Evolutionary conservation across 2,888 invertebrate species (phyloP), one percentile per base, ranked within the genome.

Genomic region (Tachina lurida): DNA sequence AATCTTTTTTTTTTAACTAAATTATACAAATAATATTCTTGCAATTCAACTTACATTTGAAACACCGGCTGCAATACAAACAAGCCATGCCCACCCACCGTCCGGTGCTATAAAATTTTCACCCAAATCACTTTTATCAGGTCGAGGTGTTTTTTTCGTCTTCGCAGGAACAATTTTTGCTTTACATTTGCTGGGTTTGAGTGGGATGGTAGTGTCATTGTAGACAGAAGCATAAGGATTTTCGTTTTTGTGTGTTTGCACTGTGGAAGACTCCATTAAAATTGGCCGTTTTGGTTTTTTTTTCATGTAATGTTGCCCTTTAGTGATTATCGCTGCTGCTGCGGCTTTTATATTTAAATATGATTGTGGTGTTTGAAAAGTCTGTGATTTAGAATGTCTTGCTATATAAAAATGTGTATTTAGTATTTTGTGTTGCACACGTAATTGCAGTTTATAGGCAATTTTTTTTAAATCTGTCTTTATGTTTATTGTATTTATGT

Each of bases 11-110:
- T 17, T 60, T 17, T 8, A 15, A 54, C 41, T 41, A 43, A 49
- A 52, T 10, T 31, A 31, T 7, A 31, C 31, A 31, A 49, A 52
- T 52, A 54, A 52, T 22, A n/a, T 43, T 52, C 10, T 54, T 54
- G 17, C 52, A 17, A 31, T 47, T 45, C 9, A 67, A 94, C 95
- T 94, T 93, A 96, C 96, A 91, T 96, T 96, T 74, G 95, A 95
- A 89, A 95, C 93, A 88, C 96, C 96, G 68, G 95, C 95, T 7
- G 96, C 96, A 9, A 96, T 89, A 45, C 96, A 94, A 22, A 96
- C 94, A 90, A 96, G 93, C 96, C 96, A 96, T 0, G 92, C 92
- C 96, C 96, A 96, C 0, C 96, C 96, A 7, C 96, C 96, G 91
- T 96, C 96, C 0, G 96, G 96, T 0, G 96, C 95, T 63, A 94